Conservation (phyloP, 2,113 vertebrate genomes). For the Scomber japonicus region DNA sequence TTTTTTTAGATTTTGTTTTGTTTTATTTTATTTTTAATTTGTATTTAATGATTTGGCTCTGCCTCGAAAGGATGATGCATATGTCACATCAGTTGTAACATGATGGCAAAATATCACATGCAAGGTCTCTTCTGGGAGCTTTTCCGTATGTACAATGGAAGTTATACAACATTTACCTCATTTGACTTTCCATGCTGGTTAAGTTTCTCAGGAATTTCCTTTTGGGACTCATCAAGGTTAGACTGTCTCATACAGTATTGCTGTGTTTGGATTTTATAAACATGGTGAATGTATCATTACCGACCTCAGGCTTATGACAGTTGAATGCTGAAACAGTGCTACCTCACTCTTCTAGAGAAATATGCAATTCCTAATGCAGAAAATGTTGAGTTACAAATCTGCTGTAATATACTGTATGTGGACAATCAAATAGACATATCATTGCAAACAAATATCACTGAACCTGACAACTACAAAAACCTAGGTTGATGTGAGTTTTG, state of each 20-base stretch:
- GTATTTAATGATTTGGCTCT: slow-evolving; percentile 64
- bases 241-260: slow-evolving; percentile 54
- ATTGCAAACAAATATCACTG: slow-evolving; percentile 64
- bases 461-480: slow-evolving; percentile 42
- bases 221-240: slow-evolving; percentile 56
- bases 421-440: slow-evolving; percentile 77
- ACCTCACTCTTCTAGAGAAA: slow-evolving; percentile 76
- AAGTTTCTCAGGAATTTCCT: slow-evolving; percentile 76
- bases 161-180: slow-evolving; percentile 77
- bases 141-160: slow-evolving; percentile 28
- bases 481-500: slow-evolving; percentile 44
- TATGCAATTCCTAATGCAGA: slow-evolving; percentile 72
- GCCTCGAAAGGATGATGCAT: slow-evolving; percentile 27
- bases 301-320: slow-evolving; percentile 60
- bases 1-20: slow-evolving; percentile 23
- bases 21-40: slow-evolving; percentile 34
- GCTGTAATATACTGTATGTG: slow-evolving; percentile 65
- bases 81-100: slow-evolving; percentile 49
- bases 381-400: slow-evolving; percentile 56
- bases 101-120: slow-evolving; percentile 18
- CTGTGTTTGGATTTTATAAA: slow-evolving; percentile 69
- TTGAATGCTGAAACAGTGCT: slow-evolving; percentile 74
- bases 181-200: slow-evolving; percentile 72
- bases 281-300: slow-evolving; percentile 68
- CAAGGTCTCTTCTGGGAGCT: slow-evolving; percentile 26